These are phyloP conservation scores for Drosophila setosimentum DNA, from an alignment of 2,888 invertebrate species.

Conservation along the genomic window DNA sequence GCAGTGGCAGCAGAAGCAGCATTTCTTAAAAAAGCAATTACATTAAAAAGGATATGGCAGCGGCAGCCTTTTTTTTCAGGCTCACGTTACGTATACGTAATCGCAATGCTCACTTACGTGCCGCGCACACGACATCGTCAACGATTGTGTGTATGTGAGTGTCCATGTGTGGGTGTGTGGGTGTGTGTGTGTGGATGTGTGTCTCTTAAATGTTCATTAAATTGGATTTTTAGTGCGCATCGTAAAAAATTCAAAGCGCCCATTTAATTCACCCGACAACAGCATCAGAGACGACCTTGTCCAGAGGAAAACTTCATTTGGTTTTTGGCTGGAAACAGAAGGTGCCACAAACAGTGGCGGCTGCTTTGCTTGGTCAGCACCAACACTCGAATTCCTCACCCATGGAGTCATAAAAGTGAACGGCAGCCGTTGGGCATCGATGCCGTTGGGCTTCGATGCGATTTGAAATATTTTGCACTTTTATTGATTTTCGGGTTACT, in stretches of 20 bases:
- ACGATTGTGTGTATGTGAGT: slow-evolving; percentile 22
- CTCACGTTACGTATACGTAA: slow-evolving; percentile 67
- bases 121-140: slow-evolving; percentile 40
- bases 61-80: slow-evolving; percentile 60
- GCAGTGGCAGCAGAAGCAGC: slow-evolving; percentile 37
- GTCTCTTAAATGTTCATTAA: slow-evolving; percentile 84
- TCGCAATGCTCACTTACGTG: slow-evolving; percentile 66
- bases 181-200: slow-evolving; percentile 56
- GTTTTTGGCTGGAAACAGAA: slow-evolving; percentile 45
- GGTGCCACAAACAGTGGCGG: slow-evolving; percentile 37
- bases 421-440: slow-evolving; percentile 32
- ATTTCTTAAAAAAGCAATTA: slow-evolving; percentile 83
- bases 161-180: slow-evolving; percentile 21
- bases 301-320: slow-evolving; percentile 51
- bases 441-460: slow-evolving; percentile 47
- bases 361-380: slow-evolving; percentile 59
- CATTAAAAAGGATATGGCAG: slow-evolving; percentile 82
- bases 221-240: slow-evolving; percentile 83
- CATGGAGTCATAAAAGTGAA: slow-evolving; percentile 66
- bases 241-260: slow-evolving; percentile 82
- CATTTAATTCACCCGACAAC: slow-evolving; percentile 76
- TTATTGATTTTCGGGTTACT: slow-evolving; percentile 75
- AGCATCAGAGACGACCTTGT: slow-evolving; percentile 30
- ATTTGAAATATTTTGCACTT: slow-evolving; percentile 76
- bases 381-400: slow-evolving; percentile 52